These are phyloP conservation scores for Trissolcus basalis DNA, from an alignment of 1,140 invertebrate species.

Conservation along the genomic window DNA sequence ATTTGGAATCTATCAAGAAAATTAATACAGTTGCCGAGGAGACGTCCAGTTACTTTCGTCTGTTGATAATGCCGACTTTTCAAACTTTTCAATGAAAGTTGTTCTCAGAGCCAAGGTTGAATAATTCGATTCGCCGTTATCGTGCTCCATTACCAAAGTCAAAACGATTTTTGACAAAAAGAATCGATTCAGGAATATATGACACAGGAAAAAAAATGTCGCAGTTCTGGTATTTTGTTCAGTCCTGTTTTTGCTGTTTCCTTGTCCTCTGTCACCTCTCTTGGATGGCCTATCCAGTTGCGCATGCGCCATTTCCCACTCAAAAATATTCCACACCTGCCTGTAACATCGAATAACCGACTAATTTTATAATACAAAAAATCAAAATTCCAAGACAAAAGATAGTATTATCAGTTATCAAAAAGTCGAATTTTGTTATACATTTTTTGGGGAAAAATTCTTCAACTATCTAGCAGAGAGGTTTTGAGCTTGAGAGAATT, in stretches of 20 bases:
- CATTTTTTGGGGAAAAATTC: background rate
- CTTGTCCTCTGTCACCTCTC: too few species aligned
- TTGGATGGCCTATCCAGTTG: too few species aligned
- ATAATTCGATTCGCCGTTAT: constrained; percentile 37
- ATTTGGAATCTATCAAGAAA: constrained; percentile 69
- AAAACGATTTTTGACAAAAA: constrained; percentile 1
- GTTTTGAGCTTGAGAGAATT: constrained; percentile 5
- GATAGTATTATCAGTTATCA: too few species aligned
- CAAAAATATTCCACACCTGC: too few species aligned
- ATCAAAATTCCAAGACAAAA: too few species aligned
- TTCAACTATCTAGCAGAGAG: background rate
- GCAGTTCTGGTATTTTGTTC: too few species aligned
- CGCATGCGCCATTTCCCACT: too few species aligned
- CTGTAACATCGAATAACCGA: too few species aligned
- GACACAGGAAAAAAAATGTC: background rate
- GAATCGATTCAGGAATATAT: background rate
- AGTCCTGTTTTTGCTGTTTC: too few species aligned
- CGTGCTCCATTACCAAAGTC: constrained; percentile 12
- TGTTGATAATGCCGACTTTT: constrained; percentile 41
- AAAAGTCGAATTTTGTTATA: background rate
- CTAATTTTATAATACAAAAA: too few species aligned
- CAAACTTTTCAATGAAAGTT: constrained; percentile 31
- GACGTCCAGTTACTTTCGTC: constrained; percentile 20
- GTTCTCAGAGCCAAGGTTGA: constrained; percentile 35
- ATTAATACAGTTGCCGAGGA: constrained; percentile 65